Evolutionary conservation across 2,888 invertebrate genomes (phyloP), one percentile per base, ranked within the genome.

Genomic region (Choreutis nemorana): DNA sequence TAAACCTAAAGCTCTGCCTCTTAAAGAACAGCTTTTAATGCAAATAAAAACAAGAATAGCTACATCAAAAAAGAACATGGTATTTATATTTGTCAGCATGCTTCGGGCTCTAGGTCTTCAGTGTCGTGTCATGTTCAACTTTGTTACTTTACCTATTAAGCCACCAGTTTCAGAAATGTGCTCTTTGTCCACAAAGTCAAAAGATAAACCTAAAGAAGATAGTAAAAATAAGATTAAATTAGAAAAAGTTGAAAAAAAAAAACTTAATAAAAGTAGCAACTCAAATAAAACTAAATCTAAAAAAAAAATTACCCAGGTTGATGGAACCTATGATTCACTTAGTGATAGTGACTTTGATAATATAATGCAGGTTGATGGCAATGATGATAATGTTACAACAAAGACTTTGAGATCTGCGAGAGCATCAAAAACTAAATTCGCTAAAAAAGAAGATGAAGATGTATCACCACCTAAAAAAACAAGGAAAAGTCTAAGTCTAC

Each of bases 61-160:
- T 1, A 70, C 81, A 18, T 81, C 85, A 46, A 84, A 85, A 39
- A 86, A 86, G 45, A 87, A 90, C 70, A 77, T 87, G 36, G 85
- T 89, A 28, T 83, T 87, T 48, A 83, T 94, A 45, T 94, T 91
- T 65, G 79, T 94, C 18, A 81, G 86, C 13, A 79, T 92, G 48
- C 60, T 92, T 26, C 81, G 96, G 51, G 84, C 89, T 22, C 79
- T 96, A 41, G 94, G 94, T 0, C 72, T 94, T 33, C 87, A 90
- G 50, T 88, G 89, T 45, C 82, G 97, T 28, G 62, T 97, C 16
- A 85, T 96, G 36, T 77, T 91, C 28, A 92, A 93, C 39, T 82
- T 96, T 45, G 86, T 87, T 45, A 88, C 92, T 2, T 71, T 91
- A 31, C 86, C 90, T 1, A 57, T 92, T 33, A 87, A 86, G 57